Percentiles rank a stretch among this genome's conserved stretches.
These are phyloP conservation scores for Hirundichthys speculiger DNA, from an alignment of 2,113 vertebrate genomes.

Conservation along the genomic window DNA sequence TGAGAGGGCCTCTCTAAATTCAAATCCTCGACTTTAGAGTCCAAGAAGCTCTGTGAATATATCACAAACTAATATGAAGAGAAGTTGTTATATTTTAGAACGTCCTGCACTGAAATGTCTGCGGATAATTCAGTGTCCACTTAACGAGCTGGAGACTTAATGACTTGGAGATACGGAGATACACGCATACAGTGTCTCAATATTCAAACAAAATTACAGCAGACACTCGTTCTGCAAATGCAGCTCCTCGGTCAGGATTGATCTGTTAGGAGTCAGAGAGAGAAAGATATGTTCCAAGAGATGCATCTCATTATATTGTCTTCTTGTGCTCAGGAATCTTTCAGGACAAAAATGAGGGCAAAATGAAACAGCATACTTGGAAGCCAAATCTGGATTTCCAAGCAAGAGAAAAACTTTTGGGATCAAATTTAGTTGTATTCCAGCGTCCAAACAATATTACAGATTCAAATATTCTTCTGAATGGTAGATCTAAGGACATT, in stretches of 20 bases:
- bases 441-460: too few relatives aligned
- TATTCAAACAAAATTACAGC: neutral
- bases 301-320: conserved; percentile 8
- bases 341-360: conserved; percentile 13
- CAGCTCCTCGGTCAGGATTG: neutral
- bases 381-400: conserved; percentile 1
- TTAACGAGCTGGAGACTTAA: conserved; percentile 31
- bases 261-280: conserved; percentile 13
- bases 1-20: conserved; percentile 20
- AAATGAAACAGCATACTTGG: neutral
- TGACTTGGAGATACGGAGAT: conserved; percentile 5
- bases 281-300: neutral
- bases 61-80: conserved; percentile 19
- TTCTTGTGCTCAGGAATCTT: conserved; percentile 15
- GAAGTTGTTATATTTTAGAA: conserved; percentile 14
- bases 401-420: too few relatives aligned
- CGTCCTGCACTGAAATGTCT: neutral
- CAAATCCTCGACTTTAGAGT: conserved; percentile 33
- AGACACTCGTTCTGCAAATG: neutral
- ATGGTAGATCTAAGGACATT: too few relatives aligned
- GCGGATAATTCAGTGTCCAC: conserved; percentile 25
- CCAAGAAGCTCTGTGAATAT: conserved; percentile 23
- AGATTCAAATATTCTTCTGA: too few relatives aligned
- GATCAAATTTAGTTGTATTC: too few relatives aligned
- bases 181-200: conserved; percentile 25